Evolutionary conservation across 2,113 vertebrate species (phyloP).

Genomic region (Ailurus styani): DNA sequence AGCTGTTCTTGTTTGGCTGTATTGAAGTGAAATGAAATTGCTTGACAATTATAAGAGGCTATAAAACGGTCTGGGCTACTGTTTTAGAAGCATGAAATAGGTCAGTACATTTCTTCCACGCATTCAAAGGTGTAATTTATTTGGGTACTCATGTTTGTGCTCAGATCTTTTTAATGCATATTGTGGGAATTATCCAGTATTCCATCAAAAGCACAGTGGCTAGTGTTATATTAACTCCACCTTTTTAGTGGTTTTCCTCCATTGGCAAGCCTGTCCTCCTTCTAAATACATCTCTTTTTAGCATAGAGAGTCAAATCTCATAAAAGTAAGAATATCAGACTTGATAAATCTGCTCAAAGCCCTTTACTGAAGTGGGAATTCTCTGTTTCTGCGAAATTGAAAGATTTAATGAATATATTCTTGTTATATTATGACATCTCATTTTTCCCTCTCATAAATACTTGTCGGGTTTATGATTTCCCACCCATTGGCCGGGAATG

Average conservation of each 20-base stretch:
- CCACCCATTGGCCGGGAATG: slow-evolving; percentile 84
- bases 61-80: background rate
- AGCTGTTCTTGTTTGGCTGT: slow-evolving; percentile 19
- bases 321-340: slow-evolving; percentile 79
- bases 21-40: slow-evolving; percentile 51
- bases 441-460: slow-evolving; percentile 85
- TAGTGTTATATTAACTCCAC: slow-evolving; percentile 43
- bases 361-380: slow-evolving; percentile 84
- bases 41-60: slow-evolving; percentile 10
- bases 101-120: background rate
- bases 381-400: slow-evolving; percentile 79
- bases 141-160: background rate
- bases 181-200: slow-evolving; percentile 35
- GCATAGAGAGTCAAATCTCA: slow-evolving; percentile 79
- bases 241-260: slow-evolving; percentile 40
- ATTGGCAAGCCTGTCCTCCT: slow-evolving; percentile 71
- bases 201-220: slow-evolving; percentile 55
- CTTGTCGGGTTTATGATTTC: slow-evolving; percentile 84
- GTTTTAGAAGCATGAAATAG: background rate
- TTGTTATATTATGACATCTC: slow-evolving; percentile 82
- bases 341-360: slow-evolving; percentile 82
- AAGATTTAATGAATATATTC: slow-evolving; percentile 87
- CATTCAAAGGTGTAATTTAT: background rate
- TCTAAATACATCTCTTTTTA: slow-evolving; percentile 76
- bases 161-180: background rate